Conservation (phyloP, 2,113 vertebrate species). For the Nerophis lumbriciformis region DNA sequence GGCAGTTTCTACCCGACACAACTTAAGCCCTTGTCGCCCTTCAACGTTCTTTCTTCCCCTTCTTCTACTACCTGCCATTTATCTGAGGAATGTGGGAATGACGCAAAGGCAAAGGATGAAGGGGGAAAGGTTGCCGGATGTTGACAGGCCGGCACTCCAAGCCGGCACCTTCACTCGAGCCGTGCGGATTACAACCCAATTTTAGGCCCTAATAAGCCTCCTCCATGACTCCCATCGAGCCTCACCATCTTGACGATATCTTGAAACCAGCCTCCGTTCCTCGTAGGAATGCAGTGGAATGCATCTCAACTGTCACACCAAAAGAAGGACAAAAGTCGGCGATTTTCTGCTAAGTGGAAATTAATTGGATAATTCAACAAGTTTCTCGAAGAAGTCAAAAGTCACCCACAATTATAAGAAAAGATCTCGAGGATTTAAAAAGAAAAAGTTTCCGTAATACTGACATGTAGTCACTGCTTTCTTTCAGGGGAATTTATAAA, state of each 20-base stretch:
- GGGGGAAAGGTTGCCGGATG: slow-evolving; percentile 18
- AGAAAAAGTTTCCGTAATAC: not conserved
- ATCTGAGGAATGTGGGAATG: slow-evolving; percentile 67
- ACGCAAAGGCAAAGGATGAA: slow-evolving; percentile 15
- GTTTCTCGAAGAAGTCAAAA: not conserved
- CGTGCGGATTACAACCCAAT: slow-evolving; percentile 31
- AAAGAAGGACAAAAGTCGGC: slow-evolving; percentile 17
- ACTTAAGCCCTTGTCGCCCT: slow-evolving; percentile 25
- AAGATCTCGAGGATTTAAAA: not conserved
- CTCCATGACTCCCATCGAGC: slow-evolving; percentile 16
- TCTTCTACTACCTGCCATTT: slow-evolving; percentile 43
- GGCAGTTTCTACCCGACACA: slow-evolving; percentile 38
- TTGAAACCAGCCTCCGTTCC: slow-evolving; percentile 13
- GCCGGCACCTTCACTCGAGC: slow-evolving; percentile 46
- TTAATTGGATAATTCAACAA: slow-evolving; percentile 16
- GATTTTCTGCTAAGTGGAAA: slow-evolving; percentile 22
- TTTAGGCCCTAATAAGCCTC: slow-evolving; percentile 14
- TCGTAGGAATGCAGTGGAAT: slow-evolving; percentile 15
- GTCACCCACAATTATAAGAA: not conserved
- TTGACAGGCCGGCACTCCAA: slow-evolving; percentile 35
- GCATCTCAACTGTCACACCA: slow-evolving; percentile 20
- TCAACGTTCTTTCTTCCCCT: slow-evolving; percentile 12
- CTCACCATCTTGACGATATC: slow-evolving; percentile 7
- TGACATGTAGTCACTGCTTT: not conserved
- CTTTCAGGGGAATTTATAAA: too few relatives aligned